Evolutionary conservation across 2,113 vertebrate species (phyloP), one percentile per base, ranked within the genome.

Genomic region (Empidonax traillii): DNA sequence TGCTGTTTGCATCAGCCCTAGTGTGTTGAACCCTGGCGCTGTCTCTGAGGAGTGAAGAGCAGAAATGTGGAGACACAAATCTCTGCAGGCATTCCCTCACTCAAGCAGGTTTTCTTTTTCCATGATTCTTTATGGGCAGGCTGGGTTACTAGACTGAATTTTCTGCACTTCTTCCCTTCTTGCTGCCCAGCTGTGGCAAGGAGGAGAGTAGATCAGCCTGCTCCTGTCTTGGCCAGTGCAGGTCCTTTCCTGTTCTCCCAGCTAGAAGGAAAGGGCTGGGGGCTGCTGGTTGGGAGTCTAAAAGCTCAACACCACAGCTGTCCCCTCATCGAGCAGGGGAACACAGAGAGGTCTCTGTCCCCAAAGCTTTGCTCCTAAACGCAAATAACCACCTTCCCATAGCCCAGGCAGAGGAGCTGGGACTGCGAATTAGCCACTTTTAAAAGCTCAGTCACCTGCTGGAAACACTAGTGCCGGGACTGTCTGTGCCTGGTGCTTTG

Each of bases 241-340:
- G 23, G 12, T 76, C 47, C 47, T 67, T 51, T 23, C 67, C 62
- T 52, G 20, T 43, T 67, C 52, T 53, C 3, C 0, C 41, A 51
- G 59, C 59, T 31, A 5, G 7, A 66, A 63, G 21, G 49, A 67
- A 52, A 35, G 52, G 33, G 22, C 21, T 76, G 65, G 33, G 7
- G 9, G 14, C 44, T 41, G 10, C 46, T 27, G n/a, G 21, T 21
- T 75, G 56, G 41, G 6, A 9, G 10, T 52, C 73, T n/a, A 62
- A 16, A 23, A 85, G 33, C 65, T 61, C 78, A 74, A 53, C 59
- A 2, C 1, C 0, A 14, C 51, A 53, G 19, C 78, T 52, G n/a
- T 51, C 46, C 28, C 41, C 0, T 0, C 20, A 1, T 61, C 0
- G 0, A 49, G 65, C 25, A 24, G 27, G 31, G 46, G 12, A 30